These are phyloP conservation scores for Nudaria mundana DNA, from an alignment of 2,888 invertebrate species.

Conservation along the genomic window DNA sequence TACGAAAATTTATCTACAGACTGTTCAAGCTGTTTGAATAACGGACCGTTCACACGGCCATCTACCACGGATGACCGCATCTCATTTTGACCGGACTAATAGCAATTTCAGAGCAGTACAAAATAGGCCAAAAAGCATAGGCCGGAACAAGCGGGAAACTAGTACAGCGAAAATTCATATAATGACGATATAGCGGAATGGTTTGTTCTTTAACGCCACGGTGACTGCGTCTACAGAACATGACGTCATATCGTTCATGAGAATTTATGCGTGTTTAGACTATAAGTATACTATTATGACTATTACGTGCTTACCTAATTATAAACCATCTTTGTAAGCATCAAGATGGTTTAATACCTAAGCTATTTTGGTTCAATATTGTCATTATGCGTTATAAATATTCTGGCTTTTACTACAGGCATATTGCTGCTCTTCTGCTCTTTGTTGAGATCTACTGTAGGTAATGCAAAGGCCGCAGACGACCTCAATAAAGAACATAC, in stretches of 20 bases:
- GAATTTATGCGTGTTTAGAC: no score
- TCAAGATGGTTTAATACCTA: no score
- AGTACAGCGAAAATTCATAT: constrained; percentile 79
- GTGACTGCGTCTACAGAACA: constrained; percentile 52
- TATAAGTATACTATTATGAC: no score
- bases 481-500: no score
- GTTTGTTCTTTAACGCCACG: constrained; percentile 71
- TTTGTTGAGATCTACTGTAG: no score
- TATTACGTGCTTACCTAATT: no score
- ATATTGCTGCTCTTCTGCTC: no score
- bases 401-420: no score
- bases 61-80: constrained; percentile 73
- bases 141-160: constrained; percentile 79
- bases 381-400: no score
- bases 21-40: constrained; percentile 63
- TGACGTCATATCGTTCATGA: constrained; percentile 41
- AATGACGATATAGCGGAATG: constrained; percentile 77
- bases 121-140: constrained; percentile 75
- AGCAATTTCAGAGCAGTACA: constrained; percentile 72
- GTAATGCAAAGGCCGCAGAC: no score
- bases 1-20: constrained; percentile 38
- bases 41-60: constrained; percentile 76
- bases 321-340: no score
- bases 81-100: constrained; percentile 73
- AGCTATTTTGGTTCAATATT: no score